Base-by-base conservation (phyloP, 2,888 invertebrate genomes). In the Camponotus fellah region DNA sequence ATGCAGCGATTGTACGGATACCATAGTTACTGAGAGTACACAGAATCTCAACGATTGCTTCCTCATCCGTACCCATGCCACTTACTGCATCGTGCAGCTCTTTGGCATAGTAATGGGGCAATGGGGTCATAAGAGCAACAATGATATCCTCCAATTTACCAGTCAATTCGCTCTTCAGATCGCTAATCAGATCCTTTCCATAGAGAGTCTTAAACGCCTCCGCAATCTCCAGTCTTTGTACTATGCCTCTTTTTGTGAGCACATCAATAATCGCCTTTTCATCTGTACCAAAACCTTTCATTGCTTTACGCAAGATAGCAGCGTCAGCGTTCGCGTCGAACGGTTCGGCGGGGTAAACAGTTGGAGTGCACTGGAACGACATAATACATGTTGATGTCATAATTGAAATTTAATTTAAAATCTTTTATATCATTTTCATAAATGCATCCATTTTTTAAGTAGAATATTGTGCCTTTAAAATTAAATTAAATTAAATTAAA, bases 251-350 rank as follows among this genome's bases (percentile, higher is more conserved):
- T 89, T 97, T 97, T 81, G 98, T 98, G 62, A 99, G 96, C 9
- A 99, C 97, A 93, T 98, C 98, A 92, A 98, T 98, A 94, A 99
- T 98, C 84, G 98, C 97, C 93, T 97, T 97, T 95, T 99, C 99
- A 93, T 99, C 98, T 49, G 98, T 98, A 82, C 99, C 98, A 92
- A 98, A 97, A 81, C 98, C 98, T 95, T 98, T 98, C 98, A 99
- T 98, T 32, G 98, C 98, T 95, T 98, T 98, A 90, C 98, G 97
- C 76, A 98, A 96, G 84, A 97, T 96, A 89, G 97, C 97, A 3
- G 98, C 98, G 96, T 98, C 98, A 72, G 97, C 97, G 85, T 97
- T 97, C 17, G 98, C 97, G 94, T 98, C 98, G 95, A 98, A 98
- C 60, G 97, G 97, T 90, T 98, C 97, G 86, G 97, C 97, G 62